Evolutionary conservation across 2,113 vertebrate genomes (phyloP), one percentile per base, ranked within the genome.

Genomic region (Nanorana parkeri): DNA sequence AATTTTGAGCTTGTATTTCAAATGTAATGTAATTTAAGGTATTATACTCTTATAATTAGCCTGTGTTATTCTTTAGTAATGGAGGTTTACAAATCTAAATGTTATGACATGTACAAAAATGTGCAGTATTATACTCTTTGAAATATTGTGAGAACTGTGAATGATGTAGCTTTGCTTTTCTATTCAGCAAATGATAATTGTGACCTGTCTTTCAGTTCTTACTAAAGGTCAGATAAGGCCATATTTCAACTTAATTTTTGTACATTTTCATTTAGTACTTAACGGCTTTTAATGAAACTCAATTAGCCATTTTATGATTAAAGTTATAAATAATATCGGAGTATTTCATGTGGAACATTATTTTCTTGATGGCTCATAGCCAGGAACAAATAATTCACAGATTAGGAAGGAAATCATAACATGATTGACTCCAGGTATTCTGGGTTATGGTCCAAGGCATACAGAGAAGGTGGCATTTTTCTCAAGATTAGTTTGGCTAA

Each of bases 301-400:
- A 74, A 74, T 32, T 74, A 74, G 72, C 26, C 52, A 21, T 21
- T 26, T 51, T 77, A 32, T 64, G 58, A 77, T 77, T 77, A 77
- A 60, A 64, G 74, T 47, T 47, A 77, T 51, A 77, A 77, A 77
- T 77, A 77, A 77, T 63, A 77, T 61, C 13, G 1, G 74, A 26
- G 63, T 24, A 64, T 77, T 77, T 77, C 74, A 77, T 36, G 58
- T 19, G 74, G 74, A 77, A 51, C 32, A 17, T 51, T 64, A n/a
- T 77, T 61, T 51, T 61, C 58, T 76, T 76, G 17, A 61, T 63
- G 17, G 56, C 56, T 51, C 13, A 36, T 72, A 56, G 69, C 69
- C 69, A 56, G 19, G 52, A 72, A 72, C 71, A 74, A 74, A 58
- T 74, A 74, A 58, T 54, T 71, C 47, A 54, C 68, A 71, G 68